Evolutionary conservation across 2,797 vertebrate genomes (phyloP).

Genomic region (Pipistrellus kuhlii): DNA sequence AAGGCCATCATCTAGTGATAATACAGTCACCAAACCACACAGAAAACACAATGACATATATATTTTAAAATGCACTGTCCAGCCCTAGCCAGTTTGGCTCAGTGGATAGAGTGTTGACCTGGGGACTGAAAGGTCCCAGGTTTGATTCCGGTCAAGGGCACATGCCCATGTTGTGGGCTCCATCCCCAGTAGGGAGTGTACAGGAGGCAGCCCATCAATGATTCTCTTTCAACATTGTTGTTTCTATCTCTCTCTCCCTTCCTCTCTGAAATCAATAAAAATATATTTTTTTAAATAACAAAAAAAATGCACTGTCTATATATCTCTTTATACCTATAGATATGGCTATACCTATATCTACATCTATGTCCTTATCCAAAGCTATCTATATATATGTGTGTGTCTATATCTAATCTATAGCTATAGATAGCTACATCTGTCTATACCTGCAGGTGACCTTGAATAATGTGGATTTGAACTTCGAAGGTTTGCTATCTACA

Average conservation of each 20-base stretch:
- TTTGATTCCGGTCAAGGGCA: neutral
- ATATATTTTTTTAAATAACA: neutral
- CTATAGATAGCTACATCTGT: neutral
- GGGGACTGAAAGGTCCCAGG: neutral
- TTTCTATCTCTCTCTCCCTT: neutral
- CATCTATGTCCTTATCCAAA: neutral
- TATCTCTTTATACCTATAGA: neutral
- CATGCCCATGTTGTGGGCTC: neutral
- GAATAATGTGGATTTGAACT: neutral
- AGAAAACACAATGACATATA: neutral
- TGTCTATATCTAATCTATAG: neutral
- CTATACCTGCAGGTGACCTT: neutral
- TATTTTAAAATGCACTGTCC: neutral
- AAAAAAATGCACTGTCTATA: neutral
- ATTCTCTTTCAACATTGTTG: neutral
- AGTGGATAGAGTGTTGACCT: neutral
- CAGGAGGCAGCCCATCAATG: neutral
- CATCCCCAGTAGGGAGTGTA: neutral
- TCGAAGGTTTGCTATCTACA: neutral
- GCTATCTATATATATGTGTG: neutral
- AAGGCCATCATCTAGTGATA: neutral
- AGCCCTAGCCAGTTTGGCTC: neutral
- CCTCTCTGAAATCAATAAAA: neutral
- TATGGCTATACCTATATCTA: neutral
- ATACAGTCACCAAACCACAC: neutral